phyloP scores from a whole-genome alignment of 2,888 invertebrate species.

The Drosophila seclusa region DNA sequence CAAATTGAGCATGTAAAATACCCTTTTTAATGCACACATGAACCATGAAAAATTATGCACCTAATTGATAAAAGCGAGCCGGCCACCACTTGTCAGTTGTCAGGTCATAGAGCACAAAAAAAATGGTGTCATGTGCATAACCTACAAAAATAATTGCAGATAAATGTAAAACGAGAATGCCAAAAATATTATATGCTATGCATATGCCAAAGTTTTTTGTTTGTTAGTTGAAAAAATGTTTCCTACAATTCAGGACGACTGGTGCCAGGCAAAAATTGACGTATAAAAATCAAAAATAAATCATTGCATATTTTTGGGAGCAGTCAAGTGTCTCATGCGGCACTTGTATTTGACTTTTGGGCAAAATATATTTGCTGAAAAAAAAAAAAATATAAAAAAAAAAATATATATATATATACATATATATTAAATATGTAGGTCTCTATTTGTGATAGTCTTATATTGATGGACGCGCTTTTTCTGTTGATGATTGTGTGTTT shows the following conservation, averaged over 20 bases:
- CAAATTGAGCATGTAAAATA: constrained; percentile 3
- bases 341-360: constrained; percentile 31
- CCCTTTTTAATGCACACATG: constrained; percentile 2
- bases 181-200: constrained; percentile 35
- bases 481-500: constrained; percentile 73
- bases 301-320: constrained; percentile 40
- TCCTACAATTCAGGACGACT: constrained; percentile 29
- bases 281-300: constrained; percentile 9
- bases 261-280: constrained; percentile 2
- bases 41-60: constrained; percentile 37
- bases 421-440: constrained; percentile 4
- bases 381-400: not conserved
- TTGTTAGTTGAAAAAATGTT: constrained; percentile 23
- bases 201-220: constrained; percentile 28
- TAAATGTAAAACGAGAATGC: constrained; percentile 14
- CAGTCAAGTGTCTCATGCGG: constrained; percentile 44
- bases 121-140: constrained; percentile 49
- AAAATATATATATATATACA: constrained; percentile 1
- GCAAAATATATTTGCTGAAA: constrained; percentile 13
- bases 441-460: constrained; percentile 13
- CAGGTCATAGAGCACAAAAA: constrained; percentile 48
- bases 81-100: constrained; percentile 49
- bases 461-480: constrained; percentile 63
- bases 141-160: constrained; percentile 40
- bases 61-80: constrained; percentile 57